phyloP scores from a whole-genome alignment of 2,797 vertebrate genomes.

The Halcyon badia region DNA sequence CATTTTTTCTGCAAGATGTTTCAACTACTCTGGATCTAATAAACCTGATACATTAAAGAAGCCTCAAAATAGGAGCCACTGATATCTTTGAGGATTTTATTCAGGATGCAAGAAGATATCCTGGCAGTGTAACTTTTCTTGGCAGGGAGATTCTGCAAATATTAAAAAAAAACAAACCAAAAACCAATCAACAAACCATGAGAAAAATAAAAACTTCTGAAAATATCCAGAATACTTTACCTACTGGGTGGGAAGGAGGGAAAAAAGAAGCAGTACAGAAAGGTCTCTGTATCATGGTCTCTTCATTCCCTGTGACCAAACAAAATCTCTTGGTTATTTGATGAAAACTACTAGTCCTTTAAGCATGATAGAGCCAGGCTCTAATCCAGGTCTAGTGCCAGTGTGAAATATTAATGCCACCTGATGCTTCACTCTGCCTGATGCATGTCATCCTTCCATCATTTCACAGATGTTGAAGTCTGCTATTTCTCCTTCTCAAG shows the following conservation, averaged over 20 bases:
- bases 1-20: neutral
- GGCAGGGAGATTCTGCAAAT: neutral
- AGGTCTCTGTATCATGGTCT: neutral
- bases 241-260: neutral
- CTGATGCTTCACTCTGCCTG: neutral
- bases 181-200: too few relatives aligned
- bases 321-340: fast-evolving
- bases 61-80: neutral
- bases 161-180: too few relatives aligned
- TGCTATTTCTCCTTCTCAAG: neutral
- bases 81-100: neutral
- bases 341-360: neutral
- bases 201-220: neutral
- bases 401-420: neutral
- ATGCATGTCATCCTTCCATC: neutral
- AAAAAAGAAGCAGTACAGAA: neutral
- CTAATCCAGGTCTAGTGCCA: neutral
- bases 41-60: neutral
- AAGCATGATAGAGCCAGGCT: fast-evolving
- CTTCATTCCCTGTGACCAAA: neutral
- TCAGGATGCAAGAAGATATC: neutral
- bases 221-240: neutral
- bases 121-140: neutral
- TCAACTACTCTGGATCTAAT: neutral
- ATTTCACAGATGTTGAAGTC: neutral